Percentiles rank a stretch among this genome's conserved stretches.
phyloP scores from a whole-genome alignment of 2,888 invertebrate genomes.

The Agrotis exclamationis region DNA sequence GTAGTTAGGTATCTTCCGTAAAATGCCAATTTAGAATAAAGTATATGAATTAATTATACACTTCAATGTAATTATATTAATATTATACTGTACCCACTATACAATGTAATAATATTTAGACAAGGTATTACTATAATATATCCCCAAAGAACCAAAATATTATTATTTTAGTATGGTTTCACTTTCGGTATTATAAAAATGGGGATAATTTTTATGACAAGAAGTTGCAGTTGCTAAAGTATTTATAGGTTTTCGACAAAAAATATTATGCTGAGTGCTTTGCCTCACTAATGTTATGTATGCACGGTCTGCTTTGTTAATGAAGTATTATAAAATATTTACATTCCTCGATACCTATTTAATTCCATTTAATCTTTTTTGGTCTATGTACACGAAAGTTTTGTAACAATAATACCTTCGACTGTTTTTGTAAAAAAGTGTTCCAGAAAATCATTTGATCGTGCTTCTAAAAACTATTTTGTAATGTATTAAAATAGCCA shows the following conservation, averaged over 20 bases:
- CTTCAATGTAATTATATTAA: conserved; percentile 28
- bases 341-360: conserved; percentile 56
- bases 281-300: conserved; percentile 19
- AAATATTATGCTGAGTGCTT: conserved; percentile 6
- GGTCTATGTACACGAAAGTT: conserved; percentile 39
- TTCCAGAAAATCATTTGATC: conserved; percentile 31
- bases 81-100: conserved; percentile 25
- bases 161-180: conserved; percentile 20
- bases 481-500: conserved; percentile 34
- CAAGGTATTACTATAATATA: conserved; percentile 21
- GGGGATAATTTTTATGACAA: conserved; percentile 8
- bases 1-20: conserved; percentile 28
- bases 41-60: conserved; percentile 41
- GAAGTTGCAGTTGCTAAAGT: conserved; percentile 16
- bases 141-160: conserved; percentile 29
- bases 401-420: conserved; percentile 30
- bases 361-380: conserved; percentile 50
- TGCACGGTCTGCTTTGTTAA: conserved; percentile 42
- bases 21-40: conserved; percentile 52
- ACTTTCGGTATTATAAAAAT: conserved; percentile 8
- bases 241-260: conserved; percentile 18
- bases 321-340: conserved; percentile 49
- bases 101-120: conserved; percentile 25
- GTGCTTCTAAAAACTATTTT: conserved; percentile 47
- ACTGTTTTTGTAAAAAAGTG: conserved; percentile 29